Base-by-base conservation (phyloP, 2,113 vertebrate species). In the Pelusios castaneus region DNA sequence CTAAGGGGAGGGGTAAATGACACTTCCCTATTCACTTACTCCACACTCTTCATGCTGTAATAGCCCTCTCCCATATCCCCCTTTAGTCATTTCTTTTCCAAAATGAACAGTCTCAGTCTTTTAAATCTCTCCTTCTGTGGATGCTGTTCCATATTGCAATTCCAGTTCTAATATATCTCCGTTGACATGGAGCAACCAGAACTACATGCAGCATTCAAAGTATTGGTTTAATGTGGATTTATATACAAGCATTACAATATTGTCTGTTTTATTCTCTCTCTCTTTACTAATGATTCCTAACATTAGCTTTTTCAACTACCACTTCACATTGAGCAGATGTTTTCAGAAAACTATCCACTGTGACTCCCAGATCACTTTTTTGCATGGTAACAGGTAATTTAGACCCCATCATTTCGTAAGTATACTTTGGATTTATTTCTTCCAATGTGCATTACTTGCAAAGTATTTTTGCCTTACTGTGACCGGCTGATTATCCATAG, bases 401-500 rank as follows among this genome's bases (percentile, higher is more conserved):
- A 67, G 34, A 67, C 16, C 63, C 63, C 3, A 22, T 67, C 19
- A 38, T 38, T 38, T 67, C 21, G 34, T 67, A 67, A 10, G 17
- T 10, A 67, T n/a, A 21, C 34, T 67, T 67, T 34, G 17, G 8
- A 67, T 38, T 67, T 38, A 19, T 63, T 22, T 67, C n/a, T 67
- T 67, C 19, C 63, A 10, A 10, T 67, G 34, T 67, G 63, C 63
- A 38, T 38, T 95, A 92, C 88, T 63, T 80, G 85, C 94, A 85
- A 45, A 97, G 94, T 93, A 96, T 88, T 94, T 95, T 92, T 92
- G 95, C 96, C 95, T 97, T 97, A 92, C 96, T 95, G 93, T 95
- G 96, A 97, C 94, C 95, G 95, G 92, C 49, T 6, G 10, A 89
- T 90, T 97, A 92, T 96, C 97, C 94, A 89, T 92, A 93, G 80